phyloP scores from a whole-genome alignment of 2,888 invertebrate species.

The Leptothorax acervorum region DNA sequence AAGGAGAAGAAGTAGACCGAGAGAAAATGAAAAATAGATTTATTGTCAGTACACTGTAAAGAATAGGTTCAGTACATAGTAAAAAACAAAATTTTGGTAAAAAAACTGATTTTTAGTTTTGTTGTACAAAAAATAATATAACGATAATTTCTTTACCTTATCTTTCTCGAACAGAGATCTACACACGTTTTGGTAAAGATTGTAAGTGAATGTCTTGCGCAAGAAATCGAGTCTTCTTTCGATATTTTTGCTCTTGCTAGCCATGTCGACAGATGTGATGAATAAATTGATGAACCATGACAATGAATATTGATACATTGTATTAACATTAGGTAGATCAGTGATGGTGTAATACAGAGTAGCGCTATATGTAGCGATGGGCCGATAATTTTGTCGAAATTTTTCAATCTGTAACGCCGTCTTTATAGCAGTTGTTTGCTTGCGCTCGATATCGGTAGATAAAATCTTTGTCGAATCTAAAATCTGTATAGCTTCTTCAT shows the following conservation, averaged over 20 bases:
- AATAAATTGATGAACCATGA: slow-evolving; percentile 89
- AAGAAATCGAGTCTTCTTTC: slow-evolving; percentile 87
- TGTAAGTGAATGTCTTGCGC: slow-evolving; percentile 87
- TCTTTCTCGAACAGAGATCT: slow-evolving; percentile 88
- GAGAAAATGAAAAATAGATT: too few species aligned
- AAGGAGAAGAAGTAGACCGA: too few species aligned
- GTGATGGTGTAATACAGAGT: slow-evolving; percentile 88
- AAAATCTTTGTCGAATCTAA: slow-evolving; percentile 88
- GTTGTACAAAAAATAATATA: not conserved
- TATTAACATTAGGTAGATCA: slow-evolving; percentile 88
- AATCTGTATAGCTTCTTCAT: slow-evolving; percentile 89
- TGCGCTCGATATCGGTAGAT: slow-evolving; percentile 87
- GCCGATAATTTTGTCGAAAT: slow-evolving; percentile 87
- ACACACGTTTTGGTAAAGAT: slow-evolving; percentile 87
- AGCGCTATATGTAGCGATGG: slow-evolving; percentile 88
- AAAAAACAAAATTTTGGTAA: not conserved
- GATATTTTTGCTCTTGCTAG: slow-evolving; percentile 83
- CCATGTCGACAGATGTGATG: slow-evolving; percentile 87
- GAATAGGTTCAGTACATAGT: too few species aligned
- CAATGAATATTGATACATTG: slow-evolving; percentile 90
- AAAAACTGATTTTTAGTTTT: not conserved
- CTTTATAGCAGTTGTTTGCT: slow-evolving; percentile 87
- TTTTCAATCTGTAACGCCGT: slow-evolving; percentile 87
- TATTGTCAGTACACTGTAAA: too few species aligned
- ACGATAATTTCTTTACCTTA: slow-evolving; percentile 86